Conservation (phyloP, 1,140 invertebrate species). For the Drosophila nikananu region DNA sequence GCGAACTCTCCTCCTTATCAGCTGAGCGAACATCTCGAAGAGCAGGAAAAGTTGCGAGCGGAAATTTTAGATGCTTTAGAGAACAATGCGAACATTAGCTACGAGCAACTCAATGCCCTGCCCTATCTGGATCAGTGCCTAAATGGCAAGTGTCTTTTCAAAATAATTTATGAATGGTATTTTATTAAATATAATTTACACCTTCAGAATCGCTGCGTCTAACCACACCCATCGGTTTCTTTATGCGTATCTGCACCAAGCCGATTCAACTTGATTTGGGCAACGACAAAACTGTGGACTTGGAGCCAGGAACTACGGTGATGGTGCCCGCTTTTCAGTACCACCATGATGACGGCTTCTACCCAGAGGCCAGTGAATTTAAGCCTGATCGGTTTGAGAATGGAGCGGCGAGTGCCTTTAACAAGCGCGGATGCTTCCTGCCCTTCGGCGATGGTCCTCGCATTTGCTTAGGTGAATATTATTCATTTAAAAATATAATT, state of each 20-base stretch:
- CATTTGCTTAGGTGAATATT: conserved; percentile 88
- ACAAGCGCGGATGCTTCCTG: conserved; percentile 75
- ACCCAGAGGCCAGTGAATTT: conserved; percentile 87
- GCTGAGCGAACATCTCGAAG: conserved; percentile 57
- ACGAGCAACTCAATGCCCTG: conserved; percentile 57
- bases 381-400: conserved; percentile 88
- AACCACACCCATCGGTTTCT: conserved; percentile 61
- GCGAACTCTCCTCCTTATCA: conserved; percentile 33
- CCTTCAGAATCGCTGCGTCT: conserved; percentile 64
- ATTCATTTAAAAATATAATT: not conserved
- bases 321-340: conserved; percentile 63
- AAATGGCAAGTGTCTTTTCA: conserved; percentile 21
- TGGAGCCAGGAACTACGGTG: conserved; percentile 63
- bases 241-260: conserved; percentile 78
- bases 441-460: conserved; percentile 89
- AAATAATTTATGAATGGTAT: not conserved
- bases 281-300: conserved; percentile 37
- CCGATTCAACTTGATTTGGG: conserved; percentile 81
- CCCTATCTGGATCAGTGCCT: conserved; percentile 78
- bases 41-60: conserved; percentile 57
- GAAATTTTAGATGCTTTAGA: conserved; percentile 54
- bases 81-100: conserved; percentile 44
- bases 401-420: conserved; percentile 47
- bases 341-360: conserved; percentile 83
- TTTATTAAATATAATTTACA: not conserved